Base-by-base conservation (phyloP, 2,888 invertebrate species). In the Cryptocephalus primarius region DNA sequence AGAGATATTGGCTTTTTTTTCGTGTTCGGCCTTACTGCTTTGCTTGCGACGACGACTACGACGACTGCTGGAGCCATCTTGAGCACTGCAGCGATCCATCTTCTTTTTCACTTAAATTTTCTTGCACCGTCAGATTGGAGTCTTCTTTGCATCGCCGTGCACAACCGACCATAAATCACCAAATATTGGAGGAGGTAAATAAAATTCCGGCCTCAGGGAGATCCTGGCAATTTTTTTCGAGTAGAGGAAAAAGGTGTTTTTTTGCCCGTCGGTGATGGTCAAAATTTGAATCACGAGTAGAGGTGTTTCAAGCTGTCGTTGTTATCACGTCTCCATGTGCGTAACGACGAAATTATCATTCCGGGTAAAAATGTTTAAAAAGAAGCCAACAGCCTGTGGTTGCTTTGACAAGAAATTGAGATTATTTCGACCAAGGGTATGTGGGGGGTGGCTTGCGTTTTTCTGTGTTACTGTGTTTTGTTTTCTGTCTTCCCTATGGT, bases 1-100 rank as follows among this genome's bases (percentile, higher is more conserved):
- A 64, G 52, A 58, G 64, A 66, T 66, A 66, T 67, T 66, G 63
- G 63, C 61, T 67, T 67, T 66, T 66, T 62, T 64, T 61, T 54
- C 55, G 55, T 58, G 61, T 59, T 56, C 60, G 56, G 58, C 22
- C 22, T 22, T 56, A 60, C 55, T 56, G 52, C 42, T 31, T 42
- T 51, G 45, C 55, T 58, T 44, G 39, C 58, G 56, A 22, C 22
- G 22, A 22, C 22, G 22, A 22, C 22, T 22, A 22, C 22, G 22
- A 22, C 22, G 22, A 39, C 40, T 58, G 59, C 56, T 60, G 64
- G 62, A 65, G 66, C 64, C 65, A 67, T 66, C 66, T 66, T 64
- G 65, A 58, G 59, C 61, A 59, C 61, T 63, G 64, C 58, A 53
- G 56, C 56, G 55, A 66, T 65, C 65, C 64, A 63, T 67, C 66